Percentiles rank a stretch among this genome's conserved stretches.
These are phyloP conservation scores for Cheiracanthium punctorium DNA, from an alignment of 2,888 invertebrate genomes.

Conservation along the genomic window DNA sequence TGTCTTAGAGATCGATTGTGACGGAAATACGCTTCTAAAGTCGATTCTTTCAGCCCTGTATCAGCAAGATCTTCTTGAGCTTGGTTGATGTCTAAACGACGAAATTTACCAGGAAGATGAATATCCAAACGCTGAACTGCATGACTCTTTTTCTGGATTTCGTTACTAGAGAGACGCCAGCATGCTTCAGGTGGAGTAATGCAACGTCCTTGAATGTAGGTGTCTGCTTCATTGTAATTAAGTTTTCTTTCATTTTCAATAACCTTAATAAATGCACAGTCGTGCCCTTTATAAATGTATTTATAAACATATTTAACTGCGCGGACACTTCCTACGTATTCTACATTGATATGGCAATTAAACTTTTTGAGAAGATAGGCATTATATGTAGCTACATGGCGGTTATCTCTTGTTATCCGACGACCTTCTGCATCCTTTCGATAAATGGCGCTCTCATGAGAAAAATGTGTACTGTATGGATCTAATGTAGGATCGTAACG, in stretches of 20 bases:
- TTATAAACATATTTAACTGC: constrained; percentile 8
- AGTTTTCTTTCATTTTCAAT: background rate
- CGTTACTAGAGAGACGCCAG: background rate
- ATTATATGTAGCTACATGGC: background rate
- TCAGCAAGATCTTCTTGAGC: background rate
- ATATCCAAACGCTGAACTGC: background rate
- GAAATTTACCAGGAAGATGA: background rate
- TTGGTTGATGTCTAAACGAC: background rate
- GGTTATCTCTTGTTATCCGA: background rate
- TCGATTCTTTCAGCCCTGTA: background rate
- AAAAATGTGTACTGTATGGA: background rate
- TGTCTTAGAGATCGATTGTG: background rate
- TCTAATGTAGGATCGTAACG: constrained; percentile 44
- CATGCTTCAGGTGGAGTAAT: constrained; percentile 14
- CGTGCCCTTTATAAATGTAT: background rate
- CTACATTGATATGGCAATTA: constrained; percentile 3
- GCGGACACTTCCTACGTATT: background rate
- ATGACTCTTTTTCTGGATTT: constrained; percentile 10
- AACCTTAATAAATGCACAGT: background rate
- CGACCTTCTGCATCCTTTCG: background rate
- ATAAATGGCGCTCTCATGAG: background rate
- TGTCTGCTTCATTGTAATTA: background rate
- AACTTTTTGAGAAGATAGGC: constrained; percentile 6
- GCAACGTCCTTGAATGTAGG: constrained; percentile 10
- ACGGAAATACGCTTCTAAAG: background rate